These are phyloP conservation scores for Drosophila neotestacea DNA, from an alignment of 2,888 invertebrate genomes.

Conservation along the genomic window DNA sequence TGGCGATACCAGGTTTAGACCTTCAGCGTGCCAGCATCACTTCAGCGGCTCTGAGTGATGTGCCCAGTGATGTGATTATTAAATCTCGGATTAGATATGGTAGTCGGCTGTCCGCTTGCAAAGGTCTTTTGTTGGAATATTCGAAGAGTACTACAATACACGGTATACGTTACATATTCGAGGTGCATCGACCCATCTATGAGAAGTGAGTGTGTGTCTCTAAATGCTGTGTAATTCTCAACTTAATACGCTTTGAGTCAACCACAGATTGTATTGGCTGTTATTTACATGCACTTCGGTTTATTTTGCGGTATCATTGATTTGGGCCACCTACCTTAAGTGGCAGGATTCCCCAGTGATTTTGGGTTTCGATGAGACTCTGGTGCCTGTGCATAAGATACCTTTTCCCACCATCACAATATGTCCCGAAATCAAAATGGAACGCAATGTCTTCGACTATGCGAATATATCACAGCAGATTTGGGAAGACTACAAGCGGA, in stretches of 20 bases:
- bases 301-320: constrained; percentile 79
- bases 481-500: constrained; percentile 56
- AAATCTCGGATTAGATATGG: constrained; percentile 83
- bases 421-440: constrained; percentile 84
- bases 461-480: constrained; percentile 69
- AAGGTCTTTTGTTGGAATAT: constrained; percentile 82
- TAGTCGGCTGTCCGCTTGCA: constrained; percentile 76
- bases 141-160: constrained; percentile 83
- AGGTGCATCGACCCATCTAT: constrained; percentile 81
- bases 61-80: constrained; percentile 83
- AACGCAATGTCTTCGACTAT: constrained; percentile 79
- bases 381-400: constrained; percentile 82
- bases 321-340: constrained; percentile 80
- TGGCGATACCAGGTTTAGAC: constrained; percentile 59
- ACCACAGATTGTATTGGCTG: constrained; percentile 79
- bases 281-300: constrained; percentile 80
- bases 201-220: constrained; percentile 74
- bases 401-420: constrained; percentile 84
- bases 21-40: constrained; percentile 72
- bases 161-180: constrained; percentile 83
- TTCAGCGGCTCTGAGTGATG: constrained; percentile 82
- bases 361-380: constrained; percentile 83
- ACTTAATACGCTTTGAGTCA: neutral
- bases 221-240: neutral
- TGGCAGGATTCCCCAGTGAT: constrained; percentile 83